Evolutionary conservation across 1,140 invertebrate species (phyloP).

Genomic region (Diachasmimorpha longicaudata): DNA sequence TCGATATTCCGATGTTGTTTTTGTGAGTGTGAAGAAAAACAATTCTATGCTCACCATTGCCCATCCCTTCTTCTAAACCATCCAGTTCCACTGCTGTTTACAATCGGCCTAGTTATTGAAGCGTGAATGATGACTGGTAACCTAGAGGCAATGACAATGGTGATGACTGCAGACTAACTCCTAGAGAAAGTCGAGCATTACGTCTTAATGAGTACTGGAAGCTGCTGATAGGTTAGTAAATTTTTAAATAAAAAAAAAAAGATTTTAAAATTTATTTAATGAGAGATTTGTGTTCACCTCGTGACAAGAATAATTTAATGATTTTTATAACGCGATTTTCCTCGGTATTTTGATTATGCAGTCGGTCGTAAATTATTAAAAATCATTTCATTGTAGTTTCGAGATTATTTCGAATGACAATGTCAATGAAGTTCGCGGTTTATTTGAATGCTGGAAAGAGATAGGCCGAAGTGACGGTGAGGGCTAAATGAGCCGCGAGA

Average conservation of each 20-base stretch:
- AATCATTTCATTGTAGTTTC: background rate
- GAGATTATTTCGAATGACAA: background rate
- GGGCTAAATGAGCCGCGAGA: background rate
- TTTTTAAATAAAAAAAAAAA: no score
- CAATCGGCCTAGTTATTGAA: background rate
- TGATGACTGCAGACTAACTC: background rate
- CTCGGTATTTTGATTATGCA: no score
- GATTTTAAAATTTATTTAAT: no score
- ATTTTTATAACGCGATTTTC: no score
- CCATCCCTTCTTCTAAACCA: no score
- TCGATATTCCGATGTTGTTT: no score
- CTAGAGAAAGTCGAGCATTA: background rate
- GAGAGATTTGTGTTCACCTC: no score
- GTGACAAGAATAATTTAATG: no score
- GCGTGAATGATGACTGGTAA: background rate
- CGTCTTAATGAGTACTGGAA: background rate
- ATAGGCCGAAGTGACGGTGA: background rate
- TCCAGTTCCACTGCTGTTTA: background rate
- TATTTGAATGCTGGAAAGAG: background rate
- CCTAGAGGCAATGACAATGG: background rate
- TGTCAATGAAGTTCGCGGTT: background rate
- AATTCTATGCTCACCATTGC: no score
- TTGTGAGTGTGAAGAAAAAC: no score
- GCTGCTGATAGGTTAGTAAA: background rate
- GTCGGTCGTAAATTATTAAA: no score